phyloP scores from a whole-genome alignment of 2,797 vertebrate genomes.

The Anguilla obscura region DNA sequence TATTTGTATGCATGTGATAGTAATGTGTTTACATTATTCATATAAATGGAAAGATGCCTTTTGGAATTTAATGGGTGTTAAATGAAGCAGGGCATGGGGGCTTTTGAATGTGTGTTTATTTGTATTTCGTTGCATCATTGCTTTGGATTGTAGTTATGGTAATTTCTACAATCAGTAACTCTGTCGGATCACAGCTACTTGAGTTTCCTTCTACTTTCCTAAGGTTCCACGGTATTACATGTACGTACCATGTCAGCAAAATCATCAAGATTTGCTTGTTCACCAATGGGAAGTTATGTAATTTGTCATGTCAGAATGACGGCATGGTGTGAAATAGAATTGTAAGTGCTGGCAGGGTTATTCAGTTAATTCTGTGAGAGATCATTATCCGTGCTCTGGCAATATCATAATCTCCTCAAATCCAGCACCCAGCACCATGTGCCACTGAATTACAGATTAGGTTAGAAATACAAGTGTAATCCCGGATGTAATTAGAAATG shows the following conservation, averaged over 20 bases:
- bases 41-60: background rate
- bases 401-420: constrained; percentile 35
- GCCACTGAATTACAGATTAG: constrained; percentile 63
- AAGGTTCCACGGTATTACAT: background rate
- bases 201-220: background rate
- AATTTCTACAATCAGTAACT: background rate
- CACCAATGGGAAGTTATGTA: background rate
- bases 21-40: background rate
- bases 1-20: background rate
- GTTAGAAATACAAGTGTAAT: constrained; percentile 66
- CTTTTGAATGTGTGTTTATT: background rate
- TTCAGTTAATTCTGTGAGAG: constrained; percentile 32
- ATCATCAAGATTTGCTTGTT: background rate
- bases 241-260: background rate
- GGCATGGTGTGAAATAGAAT: background rate
- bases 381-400: constrained; percentile 39
- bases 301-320: background rate
- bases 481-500: constrained; percentile 71
- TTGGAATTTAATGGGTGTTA: background rate
- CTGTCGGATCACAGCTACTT: background rate
- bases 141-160: background rate
- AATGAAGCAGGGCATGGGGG: background rate
- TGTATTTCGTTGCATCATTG: background rate
- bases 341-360: background rate
- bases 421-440: constrained; percentile 46